Percentiles rank a stretch among this genome's conserved stretches.
These are phyloP conservation scores for Stylophora pistillata DNA, from an alignment of 64 coral and sea anemone species.

Conservation along the genomic window DNA sequence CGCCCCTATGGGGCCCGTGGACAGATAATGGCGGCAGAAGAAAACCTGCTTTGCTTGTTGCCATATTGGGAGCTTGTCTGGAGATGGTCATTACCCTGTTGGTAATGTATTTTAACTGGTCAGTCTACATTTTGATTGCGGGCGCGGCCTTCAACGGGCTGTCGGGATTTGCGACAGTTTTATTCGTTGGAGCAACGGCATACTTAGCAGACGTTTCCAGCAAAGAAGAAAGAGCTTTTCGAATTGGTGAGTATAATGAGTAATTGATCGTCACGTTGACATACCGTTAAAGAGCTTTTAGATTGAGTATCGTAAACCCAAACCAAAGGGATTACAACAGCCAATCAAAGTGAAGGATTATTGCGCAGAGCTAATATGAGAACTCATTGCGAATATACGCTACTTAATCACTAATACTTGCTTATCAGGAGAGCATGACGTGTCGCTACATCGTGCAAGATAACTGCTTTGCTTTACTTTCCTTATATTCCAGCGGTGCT, in stretches of 20 bases:
- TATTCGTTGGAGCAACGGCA: conserved; percentile 61
- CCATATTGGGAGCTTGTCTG: conserved; percentile 56
- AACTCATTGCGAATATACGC: too few species aligned
- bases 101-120: conserved; percentile 63
- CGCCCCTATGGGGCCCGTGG: conserved; percentile 69
- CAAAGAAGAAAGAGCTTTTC: conserved; percentile 54
- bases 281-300: too few species aligned
- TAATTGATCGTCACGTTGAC: too few species aligned
- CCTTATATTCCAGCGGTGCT: conserved; percentile 48
- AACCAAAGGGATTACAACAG: too few species aligned
- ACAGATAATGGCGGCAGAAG: conserved; percentile 75
- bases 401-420: too few species aligned
- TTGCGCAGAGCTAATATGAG: too few species aligned
- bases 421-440: too few species aligned
- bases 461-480: neutral
- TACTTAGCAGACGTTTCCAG: conserved; percentile 72
- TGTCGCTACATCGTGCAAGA: too few species aligned
- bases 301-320: too few species aligned
- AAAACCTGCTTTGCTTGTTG: conserved; percentile 56
- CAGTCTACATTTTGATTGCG: conserved; percentile 65
- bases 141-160: conserved; percentile 68
- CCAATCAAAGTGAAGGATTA: too few species aligned
- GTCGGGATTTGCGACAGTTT: conserved; percentile 55
- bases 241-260: conserved; percentile 59
- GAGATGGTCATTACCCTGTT: conserved; percentile 59